Evolutionary conservation across 2,888 invertebrate species (phyloP), one percentile per base, ranked within the genome.

Genomic region (Zele albiditarsus): DNA sequence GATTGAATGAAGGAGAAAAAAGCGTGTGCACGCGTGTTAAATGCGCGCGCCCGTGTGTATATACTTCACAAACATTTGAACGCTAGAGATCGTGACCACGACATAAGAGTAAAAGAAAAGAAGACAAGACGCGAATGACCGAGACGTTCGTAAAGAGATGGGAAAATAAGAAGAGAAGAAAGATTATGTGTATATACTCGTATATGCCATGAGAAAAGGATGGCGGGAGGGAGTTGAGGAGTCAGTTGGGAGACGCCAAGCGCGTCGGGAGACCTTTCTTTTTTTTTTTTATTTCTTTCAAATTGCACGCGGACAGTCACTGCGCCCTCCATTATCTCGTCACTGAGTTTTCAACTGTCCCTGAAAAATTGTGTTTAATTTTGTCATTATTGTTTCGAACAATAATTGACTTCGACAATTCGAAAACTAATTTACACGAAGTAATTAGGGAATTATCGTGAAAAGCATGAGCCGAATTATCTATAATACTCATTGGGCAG

Each of bases 231-330:
- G 58, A 69, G 69, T 31, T 57, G 58, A 31, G n/a, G 28, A 69
- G 69, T 69, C 38, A 69, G 69, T 69, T 16, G 33, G 42, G 69
- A 58, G 69, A 69, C 69, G 69, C 69, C 69, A 69, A 69, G 58
- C 69, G 58, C 65, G 20, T 67, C 53, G 60, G 62, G 65, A 78
- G 79, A 78, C 80, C 80, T 82, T 82, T 82, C 80, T 81, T 82
- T 80, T 82, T 79, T 78, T 62, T 53, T 20, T 53, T 42, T 42
- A 10, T 42, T 6, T 65, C 75, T 73, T 76, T 77, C 20, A 16
- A 53, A 68, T 68, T 68, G 68, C 69, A 69, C 33, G 69, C 69
- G 38, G 69, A 58, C 69, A 31, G 67, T 67, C 67, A 67, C 67
- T 67, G 28, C 20, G 57, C 69, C 69, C 27, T 57, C 57, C 69